Evolutionary conservation across 2,113 vertebrate genomes (phyloP).

Genomic region (Rhipidura dahli): DNA sequence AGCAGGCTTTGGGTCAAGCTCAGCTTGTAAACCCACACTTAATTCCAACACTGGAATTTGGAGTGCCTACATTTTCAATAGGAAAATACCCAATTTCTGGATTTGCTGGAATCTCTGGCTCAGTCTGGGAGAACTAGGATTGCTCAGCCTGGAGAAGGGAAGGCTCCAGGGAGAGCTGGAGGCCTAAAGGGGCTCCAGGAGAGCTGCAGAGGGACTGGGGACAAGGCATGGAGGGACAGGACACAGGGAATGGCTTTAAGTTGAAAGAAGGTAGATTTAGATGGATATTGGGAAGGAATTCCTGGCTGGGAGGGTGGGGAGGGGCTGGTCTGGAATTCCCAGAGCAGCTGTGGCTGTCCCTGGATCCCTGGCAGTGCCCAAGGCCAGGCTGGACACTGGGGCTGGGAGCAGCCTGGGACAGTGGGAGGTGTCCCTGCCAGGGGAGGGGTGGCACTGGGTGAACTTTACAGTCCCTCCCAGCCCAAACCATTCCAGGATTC

Average conservation of each 20-base stretch:
- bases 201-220: background rate
- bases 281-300: background rate
- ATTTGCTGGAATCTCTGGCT: background rate
- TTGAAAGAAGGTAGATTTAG: background rate
- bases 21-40: background rate
- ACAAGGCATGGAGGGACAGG: background rate
- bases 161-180: background rate
- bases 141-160: background rate
- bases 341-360: background rate
- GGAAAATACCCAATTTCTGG: background rate
- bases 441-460: background rate
- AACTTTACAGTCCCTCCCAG: accelerated
- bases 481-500: background rate
- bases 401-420: background rate
- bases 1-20: background rate
- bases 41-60: background rate
- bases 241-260: background rate
- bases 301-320: background rate
- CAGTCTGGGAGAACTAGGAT: background rate
- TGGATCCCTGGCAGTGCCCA: background rate
- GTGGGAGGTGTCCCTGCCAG: background rate
- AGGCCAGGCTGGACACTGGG: background rate
- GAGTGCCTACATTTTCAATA: background rate
- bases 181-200: background rate
- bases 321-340: accelerated